A percentile compares a stretch with the other conserved stretches of the same genome.
These are phyloP conservation scores for Petaurus breviceps DNA, from an alignment of 2,113 vertebrate genomes.

Conservation along the genomic window DNA sequence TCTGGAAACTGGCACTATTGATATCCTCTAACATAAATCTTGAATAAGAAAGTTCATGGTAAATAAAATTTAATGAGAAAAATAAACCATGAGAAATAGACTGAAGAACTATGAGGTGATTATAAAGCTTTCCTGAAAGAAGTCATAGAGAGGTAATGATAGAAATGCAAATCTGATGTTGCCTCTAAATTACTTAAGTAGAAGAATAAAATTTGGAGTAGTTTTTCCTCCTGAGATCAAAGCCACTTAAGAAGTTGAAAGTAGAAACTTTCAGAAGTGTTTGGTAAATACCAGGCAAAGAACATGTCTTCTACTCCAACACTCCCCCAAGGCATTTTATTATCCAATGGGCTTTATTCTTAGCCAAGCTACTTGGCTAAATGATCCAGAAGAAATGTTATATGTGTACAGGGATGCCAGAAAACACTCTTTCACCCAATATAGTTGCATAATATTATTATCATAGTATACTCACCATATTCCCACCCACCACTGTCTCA, in stretches of 20 bases:
- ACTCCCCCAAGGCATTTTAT: not conserved
- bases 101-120: not conserved
- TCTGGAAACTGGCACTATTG: not conserved
- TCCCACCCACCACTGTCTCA: not conserved
- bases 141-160: not conserved
- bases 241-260: not conserved
- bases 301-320: not conserved
- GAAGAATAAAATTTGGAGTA: not conserved
- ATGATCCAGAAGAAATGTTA: not conserved
- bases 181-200: not conserved
- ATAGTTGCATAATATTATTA: not conserved
- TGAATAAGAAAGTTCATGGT: not conserved
- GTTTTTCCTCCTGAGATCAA: not conserved
- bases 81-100: not conserved
- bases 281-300: not conserved
- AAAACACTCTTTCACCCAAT: not conserved
- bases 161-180: not conserved
- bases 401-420: not conserved
- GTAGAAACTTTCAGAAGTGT: not conserved
- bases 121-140: not conserved
- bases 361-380: not conserved
- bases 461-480: not conserved
- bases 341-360: not conserved
- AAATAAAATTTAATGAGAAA: constrained; percentile 10
- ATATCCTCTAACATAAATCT: not conserved